Evolutionary conservation across 2,113 vertebrate genomes (phyloP).

Genomic region (Clarias macrocephalus): DNA sequence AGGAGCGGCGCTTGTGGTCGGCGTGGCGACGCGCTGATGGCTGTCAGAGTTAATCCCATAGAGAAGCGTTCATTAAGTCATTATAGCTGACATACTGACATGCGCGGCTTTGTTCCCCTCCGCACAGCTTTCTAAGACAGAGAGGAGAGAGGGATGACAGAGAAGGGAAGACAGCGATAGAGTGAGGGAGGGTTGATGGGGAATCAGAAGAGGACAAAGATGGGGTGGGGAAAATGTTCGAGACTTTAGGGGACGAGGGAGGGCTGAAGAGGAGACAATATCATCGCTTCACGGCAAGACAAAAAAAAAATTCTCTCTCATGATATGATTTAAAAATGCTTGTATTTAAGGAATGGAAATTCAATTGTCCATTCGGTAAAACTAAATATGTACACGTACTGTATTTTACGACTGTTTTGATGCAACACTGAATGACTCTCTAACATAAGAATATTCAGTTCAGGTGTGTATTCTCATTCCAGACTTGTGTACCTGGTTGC

Average conservation of each 20-base stretch:
- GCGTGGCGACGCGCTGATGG: conserved; percentile 68
- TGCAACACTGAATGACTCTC: neutral
- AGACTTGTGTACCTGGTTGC: neutral
- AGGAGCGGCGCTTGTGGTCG: conserved; percentile 59
- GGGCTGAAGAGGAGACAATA: conserved; percentile 1
- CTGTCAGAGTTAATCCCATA: conserved; percentile 78
- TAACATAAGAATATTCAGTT: neutral
- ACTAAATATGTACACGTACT: too few relatives aligned
- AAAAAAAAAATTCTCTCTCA: neutral
- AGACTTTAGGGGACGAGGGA: neutral
- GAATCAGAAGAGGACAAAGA: conserved; percentile 16
- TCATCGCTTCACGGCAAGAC: neutral
- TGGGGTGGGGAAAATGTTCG: neutral
- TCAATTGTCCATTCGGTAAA: too few relatives aligned
- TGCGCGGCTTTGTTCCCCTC: conserved; percentile 47
- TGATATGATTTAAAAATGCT: conserved; percentile 11
- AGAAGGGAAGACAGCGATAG: neutral
- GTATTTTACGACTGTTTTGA: neutral
- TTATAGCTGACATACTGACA: conserved; percentile 71
- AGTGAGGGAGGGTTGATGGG: conserved; percentile 14
- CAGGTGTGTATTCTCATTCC: neutral
- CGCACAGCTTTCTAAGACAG: conserved; percentile 33
- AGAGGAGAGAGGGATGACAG: conserved; percentile 45
- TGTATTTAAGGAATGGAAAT: neutral
- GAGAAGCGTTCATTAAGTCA: conserved; percentile 84